phyloP scores from a whole-genome alignment of 2,113 vertebrate genomes.

The Sylvicapra grimmia region DNA sequence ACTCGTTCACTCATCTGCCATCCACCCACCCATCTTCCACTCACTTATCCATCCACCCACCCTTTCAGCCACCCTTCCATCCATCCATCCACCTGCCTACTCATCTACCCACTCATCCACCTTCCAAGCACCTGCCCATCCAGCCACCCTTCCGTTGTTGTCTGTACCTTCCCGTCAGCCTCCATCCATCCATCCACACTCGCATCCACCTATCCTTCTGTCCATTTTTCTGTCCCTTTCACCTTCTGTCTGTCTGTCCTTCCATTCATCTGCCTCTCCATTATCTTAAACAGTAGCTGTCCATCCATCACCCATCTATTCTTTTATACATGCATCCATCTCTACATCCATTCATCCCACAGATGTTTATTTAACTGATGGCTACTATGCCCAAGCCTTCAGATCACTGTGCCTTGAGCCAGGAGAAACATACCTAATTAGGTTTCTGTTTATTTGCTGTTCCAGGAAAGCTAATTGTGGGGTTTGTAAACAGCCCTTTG shows the following conservation, averaged over 20 bases:
- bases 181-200: not conserved
- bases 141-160: not conserved
- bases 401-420: not conserved
- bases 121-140: not conserved
- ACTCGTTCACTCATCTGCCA: not conserved
- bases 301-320: not conserved
- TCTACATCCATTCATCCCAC: not conserved
- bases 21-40: not conserved
- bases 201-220: not conserved
- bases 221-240: too few relatives aligned
- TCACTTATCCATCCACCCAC: not conserved
- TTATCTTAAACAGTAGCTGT: too few relatives aligned
- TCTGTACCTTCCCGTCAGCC: not conserved
- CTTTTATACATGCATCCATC: too few relatives aligned
- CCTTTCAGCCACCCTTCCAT: not conserved
- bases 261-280: not conserved
- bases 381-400: not conserved
- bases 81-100: not conserved
- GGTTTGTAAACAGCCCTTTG: constrained; percentile 66
- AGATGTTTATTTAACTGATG: not conserved
- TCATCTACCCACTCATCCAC: too few relatives aligned
- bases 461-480: constrained; percentile 67
- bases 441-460: constrained; percentile 59
- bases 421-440: constrained; percentile 44
- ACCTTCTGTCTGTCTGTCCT: not conserved